Evolutionary conservation across 2,113 vertebrate genomes (phyloP).

Genomic region (Ardeotis arabs): DNA sequence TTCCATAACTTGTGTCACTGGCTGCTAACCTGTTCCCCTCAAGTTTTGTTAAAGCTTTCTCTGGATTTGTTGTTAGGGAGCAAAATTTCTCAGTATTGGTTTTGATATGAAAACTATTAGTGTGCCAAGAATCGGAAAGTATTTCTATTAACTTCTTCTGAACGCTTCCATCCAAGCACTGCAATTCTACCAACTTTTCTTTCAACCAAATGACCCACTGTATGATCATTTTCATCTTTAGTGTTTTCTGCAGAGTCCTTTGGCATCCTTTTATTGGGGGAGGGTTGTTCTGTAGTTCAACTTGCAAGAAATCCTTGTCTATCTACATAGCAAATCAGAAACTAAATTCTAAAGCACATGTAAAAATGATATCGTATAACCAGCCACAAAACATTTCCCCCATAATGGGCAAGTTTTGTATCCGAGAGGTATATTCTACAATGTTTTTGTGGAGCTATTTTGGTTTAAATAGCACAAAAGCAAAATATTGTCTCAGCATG

Average conservation of each 20-base stretch:
- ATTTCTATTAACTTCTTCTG: not conserved
- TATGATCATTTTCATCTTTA: not conserved
- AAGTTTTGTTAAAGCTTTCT: not conserved
- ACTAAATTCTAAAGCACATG: not conserved
- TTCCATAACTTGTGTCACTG: not conserved
- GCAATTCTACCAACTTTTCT: not conserved
- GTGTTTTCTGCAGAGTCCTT: not conserved
- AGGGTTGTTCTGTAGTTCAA: not conserved
- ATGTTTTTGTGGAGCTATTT: not conserved
- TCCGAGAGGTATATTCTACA: not conserved
- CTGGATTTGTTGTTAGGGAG: not conserved
- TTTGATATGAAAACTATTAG: not conserved
- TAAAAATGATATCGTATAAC: rapidly evolving
- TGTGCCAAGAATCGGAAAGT: not conserved
- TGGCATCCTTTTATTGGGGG: not conserved
- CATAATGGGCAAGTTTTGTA: not conserved
- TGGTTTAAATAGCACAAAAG: not conserved
- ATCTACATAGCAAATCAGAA: not conserved
- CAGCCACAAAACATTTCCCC: not conserved
- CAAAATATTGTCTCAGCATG: not conserved
- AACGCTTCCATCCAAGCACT: not conserved
- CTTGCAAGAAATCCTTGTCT: not conserved
- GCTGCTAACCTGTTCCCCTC: not conserved
- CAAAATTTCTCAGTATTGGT: not conserved
- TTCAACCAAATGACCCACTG: not conserved